These are phyloP conservation scores for Lordiphosa mommai DNA, from an alignment of 1,140 invertebrate genomes.

Conservation along the genomic window DNA sequence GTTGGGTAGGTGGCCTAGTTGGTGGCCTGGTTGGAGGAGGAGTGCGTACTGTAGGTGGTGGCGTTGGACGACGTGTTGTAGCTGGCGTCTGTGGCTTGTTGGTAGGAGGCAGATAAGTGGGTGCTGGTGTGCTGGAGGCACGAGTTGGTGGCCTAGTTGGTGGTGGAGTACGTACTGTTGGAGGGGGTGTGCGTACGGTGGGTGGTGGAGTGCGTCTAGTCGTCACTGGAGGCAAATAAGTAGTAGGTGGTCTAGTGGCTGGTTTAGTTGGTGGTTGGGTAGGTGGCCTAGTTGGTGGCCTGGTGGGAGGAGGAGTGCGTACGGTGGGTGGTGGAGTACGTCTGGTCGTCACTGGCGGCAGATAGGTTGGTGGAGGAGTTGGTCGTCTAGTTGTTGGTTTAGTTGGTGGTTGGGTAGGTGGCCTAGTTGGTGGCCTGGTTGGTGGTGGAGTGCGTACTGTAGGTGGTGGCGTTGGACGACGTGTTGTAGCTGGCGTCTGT, in stretches of 20 bases:
- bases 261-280: conserved; percentile 15
- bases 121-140: no score
- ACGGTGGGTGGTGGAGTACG: background rate
- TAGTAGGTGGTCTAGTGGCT: conserved; percentile 30
- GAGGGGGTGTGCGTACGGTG: conserved; percentile 15
- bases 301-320: no score
- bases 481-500: conserved; percentile 13
- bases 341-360: conserved; percentile 28
- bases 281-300: conserved; percentile 11
- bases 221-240: conserved; percentile 29
- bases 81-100: background rate
- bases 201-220: conserved; percentile 11
- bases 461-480: conserved; percentile 25
- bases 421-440: conserved; percentile 8
- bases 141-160: conserved; percentile 20
- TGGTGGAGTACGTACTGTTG: conserved; percentile 1
- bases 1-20: conserved; percentile 24
- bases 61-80: conserved; percentile 21
- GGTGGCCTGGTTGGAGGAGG: conserved; percentile 19
- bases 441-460: conserved; percentile 12
- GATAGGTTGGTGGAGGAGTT: conserved; percentile 32
- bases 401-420: conserved; percentile 36
- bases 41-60: conserved; percentile 19
- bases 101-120: no score
- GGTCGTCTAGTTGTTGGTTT: conserved; percentile 31